Conservation (phyloP, 2,113 vertebrate species). For the Fulmarus glacialis region DNA sequence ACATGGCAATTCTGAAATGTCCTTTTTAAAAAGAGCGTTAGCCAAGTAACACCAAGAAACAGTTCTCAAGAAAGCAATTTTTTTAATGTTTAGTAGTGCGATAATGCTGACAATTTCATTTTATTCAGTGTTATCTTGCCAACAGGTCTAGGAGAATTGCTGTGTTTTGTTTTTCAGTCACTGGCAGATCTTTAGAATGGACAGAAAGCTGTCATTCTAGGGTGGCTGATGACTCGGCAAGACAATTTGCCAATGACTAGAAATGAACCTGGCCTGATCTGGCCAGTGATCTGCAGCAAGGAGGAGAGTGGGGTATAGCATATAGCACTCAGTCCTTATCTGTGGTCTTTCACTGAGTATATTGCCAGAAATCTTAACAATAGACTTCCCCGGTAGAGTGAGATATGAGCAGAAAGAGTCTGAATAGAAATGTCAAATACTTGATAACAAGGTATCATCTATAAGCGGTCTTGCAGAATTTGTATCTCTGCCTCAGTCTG, state of each 20-base stretch:
- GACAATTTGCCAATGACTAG: background rate
- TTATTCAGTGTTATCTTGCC: background rate
- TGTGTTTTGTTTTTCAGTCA: background rate
- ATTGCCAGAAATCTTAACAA: background rate
- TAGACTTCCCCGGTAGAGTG: background rate
- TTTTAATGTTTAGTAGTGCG: background rate
- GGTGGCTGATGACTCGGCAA: background rate
- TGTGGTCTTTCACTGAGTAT: background rate
- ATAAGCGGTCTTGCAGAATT: background rate
- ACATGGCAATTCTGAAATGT: background rate
- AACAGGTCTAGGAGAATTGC: background rate
- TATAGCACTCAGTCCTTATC: background rate
- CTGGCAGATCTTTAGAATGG: background rate
- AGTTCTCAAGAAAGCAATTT: background rate
- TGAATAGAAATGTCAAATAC: background rate
- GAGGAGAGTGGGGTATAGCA: background rate
- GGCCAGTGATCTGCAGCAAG: background rate
- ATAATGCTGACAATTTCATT: background rate
- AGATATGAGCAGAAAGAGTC: background rate
- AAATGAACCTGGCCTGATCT: background rate
- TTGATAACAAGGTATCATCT: background rate
- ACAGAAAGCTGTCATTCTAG: background rate
- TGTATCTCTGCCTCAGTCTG: background rate
- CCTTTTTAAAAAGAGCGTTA: background rate
- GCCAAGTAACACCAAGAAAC: background rate